These are phyloP conservation scores for Phoenoteleia sp. DNA, from an alignment of 2,888 invertebrate genomes.

Conservation along the genomic window DNA sequence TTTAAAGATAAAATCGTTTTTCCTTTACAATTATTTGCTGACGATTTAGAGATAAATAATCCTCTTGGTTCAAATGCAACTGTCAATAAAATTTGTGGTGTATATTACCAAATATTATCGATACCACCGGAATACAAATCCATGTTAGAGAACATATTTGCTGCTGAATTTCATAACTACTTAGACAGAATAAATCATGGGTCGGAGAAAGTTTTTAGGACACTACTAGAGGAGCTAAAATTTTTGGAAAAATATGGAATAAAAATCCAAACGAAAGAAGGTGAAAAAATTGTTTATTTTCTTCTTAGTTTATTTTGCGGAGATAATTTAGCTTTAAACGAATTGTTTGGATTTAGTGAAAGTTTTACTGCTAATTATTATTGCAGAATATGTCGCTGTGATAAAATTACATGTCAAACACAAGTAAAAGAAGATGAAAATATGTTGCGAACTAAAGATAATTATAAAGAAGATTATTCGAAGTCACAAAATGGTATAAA, in stretches of 20 bases:
- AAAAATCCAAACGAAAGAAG: neutral
- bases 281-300: constrained; percentile 13
- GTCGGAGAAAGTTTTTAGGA: constrained; percentile 9
- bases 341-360: constrained; percentile 65
- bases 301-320: constrained; percentile 58
- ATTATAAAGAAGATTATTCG: constrained; percentile 53
- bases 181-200: constrained; percentile 19
- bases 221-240: constrained; percentile 16
- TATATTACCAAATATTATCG: constrained; percentile 38
- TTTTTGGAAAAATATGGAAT: constrained; percentile 28
- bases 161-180: constrained; percentile 40
- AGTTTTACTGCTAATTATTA: constrained; percentile 63
- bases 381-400: constrained; percentile 42
- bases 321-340: constrained; percentile 71
- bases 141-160: constrained; percentile 69
- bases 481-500: constrained; percentile 29
- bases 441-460: constrained; percentile 45
- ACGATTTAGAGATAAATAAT: constrained; percentile 73
- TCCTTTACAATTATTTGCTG: constrained; percentile 68
- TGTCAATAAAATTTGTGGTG: constrained; percentile 56
- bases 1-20: constrained; percentile 46
- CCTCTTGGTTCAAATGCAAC: constrained; percentile 65
- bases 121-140: constrained; percentile 68
- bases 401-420: constrained; percentile 3
- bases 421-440: constrained; percentile 46